These are phyloP conservation scores for Lydus trimaculatus DNA, from an alignment of 2,888 invertebrate species.

Conservation along the genomic window DNA sequence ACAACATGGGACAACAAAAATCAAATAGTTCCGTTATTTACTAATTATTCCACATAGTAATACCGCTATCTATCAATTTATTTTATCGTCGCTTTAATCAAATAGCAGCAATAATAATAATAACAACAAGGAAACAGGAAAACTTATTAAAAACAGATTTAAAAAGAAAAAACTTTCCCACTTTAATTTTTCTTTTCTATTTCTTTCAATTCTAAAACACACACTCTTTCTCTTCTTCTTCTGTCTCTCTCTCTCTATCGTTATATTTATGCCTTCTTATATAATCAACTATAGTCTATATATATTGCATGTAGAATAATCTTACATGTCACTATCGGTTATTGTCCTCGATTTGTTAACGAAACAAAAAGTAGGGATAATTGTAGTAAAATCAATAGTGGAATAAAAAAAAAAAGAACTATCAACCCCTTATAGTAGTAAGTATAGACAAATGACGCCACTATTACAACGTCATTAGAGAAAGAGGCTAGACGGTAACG, in stretches of 20 bases:
- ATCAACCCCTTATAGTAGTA: not conserved
- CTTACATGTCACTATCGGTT: not conserved
- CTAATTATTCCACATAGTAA: not conserved
- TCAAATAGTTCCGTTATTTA: not conserved
- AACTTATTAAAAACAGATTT: not conserved
- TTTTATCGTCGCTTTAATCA: not conserved
- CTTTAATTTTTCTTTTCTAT: not conserved
- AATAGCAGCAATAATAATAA: not conserved
- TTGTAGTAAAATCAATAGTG: not conserved
- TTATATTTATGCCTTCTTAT: too few relatives aligned
- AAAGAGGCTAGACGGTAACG: not conserved
- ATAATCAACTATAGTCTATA: not conserved
- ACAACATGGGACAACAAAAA: too few relatives aligned
- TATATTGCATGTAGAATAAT: not conserved
- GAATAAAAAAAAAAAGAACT: not conserved
- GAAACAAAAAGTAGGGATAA: not conserved
- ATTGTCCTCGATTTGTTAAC: not conserved
- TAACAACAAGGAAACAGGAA: not conserved
- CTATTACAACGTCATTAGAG: not conserved
- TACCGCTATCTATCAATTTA: conserved; percentile 3
- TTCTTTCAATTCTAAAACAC: not conserved
- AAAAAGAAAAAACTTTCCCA: not conserved
- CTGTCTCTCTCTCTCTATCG: too few relatives aligned
- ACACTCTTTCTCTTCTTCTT: not conserved
- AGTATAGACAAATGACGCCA: conserved; percentile 5